Percentiles rank a stretch among this genome's conserved stretches.
Evolutionary conservation across 2,888 invertebrate species (phyloP).

Genomic region (Morpho helenor): DNA sequence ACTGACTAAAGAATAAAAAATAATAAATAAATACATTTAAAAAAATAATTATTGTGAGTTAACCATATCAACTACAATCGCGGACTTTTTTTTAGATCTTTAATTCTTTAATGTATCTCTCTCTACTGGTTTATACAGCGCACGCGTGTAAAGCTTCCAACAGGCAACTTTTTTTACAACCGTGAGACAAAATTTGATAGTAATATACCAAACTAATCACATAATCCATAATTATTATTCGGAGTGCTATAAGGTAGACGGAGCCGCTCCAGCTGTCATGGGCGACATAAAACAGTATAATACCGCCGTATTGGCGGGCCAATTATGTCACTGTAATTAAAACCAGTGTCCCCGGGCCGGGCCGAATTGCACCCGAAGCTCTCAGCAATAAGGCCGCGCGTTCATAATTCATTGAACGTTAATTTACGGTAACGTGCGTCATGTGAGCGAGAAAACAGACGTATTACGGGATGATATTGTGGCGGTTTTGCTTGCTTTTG

Average conservation of each 20-base stretch:
- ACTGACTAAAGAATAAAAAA: no score
- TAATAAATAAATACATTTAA: no score
- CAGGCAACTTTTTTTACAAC: no score
- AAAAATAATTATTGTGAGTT: no score
- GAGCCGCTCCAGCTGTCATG: neutral
- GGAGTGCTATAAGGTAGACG: neutral
- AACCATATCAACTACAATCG: no score
- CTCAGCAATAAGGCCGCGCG: neutral
- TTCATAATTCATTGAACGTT: neutral
- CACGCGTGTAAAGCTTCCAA: no score
- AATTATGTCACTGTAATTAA: neutral
- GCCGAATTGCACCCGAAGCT: neutral
- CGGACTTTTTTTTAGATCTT: no score
- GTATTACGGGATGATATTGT: neutral
- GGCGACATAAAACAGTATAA: neutral
- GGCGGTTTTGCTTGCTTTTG: neutral
- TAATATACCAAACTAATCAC: neutral
- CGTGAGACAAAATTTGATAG: no score
- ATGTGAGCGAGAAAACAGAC: neutral
- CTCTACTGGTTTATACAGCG: no score
- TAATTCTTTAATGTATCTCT: no score
- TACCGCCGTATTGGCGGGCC: neutral
- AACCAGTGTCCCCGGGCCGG: neutral
- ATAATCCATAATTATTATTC: constrained; percentile 1
- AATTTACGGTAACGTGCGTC: neutral